Evolutionary conservation across 1,140 invertebrate genomes (phyloP), one percentile per base, ranked within the genome.

Genomic region (Heliothis virescens): DNA sequence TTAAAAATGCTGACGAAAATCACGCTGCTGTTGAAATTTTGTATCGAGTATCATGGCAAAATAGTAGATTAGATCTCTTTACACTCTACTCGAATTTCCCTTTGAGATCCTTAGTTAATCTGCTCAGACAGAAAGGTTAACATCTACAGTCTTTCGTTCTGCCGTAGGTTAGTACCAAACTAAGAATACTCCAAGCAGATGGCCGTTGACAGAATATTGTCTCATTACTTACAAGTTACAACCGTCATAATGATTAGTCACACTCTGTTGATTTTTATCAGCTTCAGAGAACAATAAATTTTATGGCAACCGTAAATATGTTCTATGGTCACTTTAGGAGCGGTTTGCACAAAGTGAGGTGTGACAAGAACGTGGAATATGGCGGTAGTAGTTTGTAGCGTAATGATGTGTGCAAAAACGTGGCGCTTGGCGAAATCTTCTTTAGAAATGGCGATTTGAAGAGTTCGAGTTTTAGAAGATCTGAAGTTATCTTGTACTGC

Each of bases 221-320:
- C 11, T 52, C 47, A 69, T 69, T 48, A 26, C 48, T 69, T 52
- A 50, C 10, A 21, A 60, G 18, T 21, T 26, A 60, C 47, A 69
- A 4, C 21, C 13, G 10, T 67, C 5, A 21, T 69, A 69, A 21
- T 52, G 26, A 69, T 71, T 50, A 48, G 67, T 71, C 13, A 13
- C 67, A 16, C 47, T 26, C 48, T 13, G 21, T 71, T 71, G 48
- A 53, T n/a, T 71, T 71, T 71, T 71, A 71, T 16, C 48, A 71
- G 67, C 52, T 71, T 52, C 48, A 12, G 12, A 16, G 67, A 52
- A 71, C 67, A 71, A 53, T 71, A 53, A 52, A 18, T 26, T 71
- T 71, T 71, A 71, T 71, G 47, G 48, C 13, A 47, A 52, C 48
- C 48, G 7, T 16, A 53, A 52, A 18, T 13, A 52, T 52, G 2